These are phyloP conservation scores for Dunckerocampus dactyliophorus DNA, from an alignment of 2,113 vertebrate species.

Conservation along the genomic window DNA sequence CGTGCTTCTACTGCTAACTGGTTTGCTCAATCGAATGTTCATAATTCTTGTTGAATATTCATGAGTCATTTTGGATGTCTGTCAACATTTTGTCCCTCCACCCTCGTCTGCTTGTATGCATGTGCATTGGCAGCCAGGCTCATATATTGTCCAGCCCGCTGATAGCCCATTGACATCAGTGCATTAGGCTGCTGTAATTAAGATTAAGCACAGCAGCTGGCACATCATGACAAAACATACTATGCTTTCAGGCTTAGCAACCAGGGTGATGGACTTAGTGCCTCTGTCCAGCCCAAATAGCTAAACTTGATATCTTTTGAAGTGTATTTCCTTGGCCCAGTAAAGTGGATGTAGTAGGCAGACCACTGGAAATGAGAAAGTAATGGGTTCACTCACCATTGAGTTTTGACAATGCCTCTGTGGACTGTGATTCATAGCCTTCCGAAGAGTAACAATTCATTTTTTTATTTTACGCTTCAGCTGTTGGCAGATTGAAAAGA, in stretches of 20 bases:
- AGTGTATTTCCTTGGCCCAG: constrained; percentile 49
- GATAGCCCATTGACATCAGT: constrained; percentile 36
- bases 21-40: constrained; percentile 31
- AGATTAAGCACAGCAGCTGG: constrained; percentile 47
- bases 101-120: not conserved
- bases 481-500: constrained; percentile 19
- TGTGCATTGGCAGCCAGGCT: not conserved
- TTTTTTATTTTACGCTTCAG: constrained; percentile 24
- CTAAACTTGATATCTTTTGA: constrained; percentile 14
- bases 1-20: constrained; percentile 8
- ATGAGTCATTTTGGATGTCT: constrained; percentile 29
- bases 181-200: constrained; percentile 47
- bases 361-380: constrained; percentile 18
- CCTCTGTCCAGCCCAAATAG: constrained; percentile 16
- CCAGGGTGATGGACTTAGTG: constrained; percentile 16
- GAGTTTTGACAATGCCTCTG: too few species aligned
- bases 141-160: not conserved
- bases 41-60: constrained; percentile 46
- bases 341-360: constrained; percentile 48
- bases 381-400: constrained; percentile 6
- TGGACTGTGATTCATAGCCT: constrained; percentile 32
- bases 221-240: constrained; percentile 28
- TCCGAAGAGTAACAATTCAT: constrained; percentile 10
- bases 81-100: constrained; percentile 11
- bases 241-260: constrained; percentile 20